These are phyloP conservation scores for Mirounga angustirostris DNA, from an alignment of 2,113 vertebrate species.

Conservation along the genomic window DNA sequence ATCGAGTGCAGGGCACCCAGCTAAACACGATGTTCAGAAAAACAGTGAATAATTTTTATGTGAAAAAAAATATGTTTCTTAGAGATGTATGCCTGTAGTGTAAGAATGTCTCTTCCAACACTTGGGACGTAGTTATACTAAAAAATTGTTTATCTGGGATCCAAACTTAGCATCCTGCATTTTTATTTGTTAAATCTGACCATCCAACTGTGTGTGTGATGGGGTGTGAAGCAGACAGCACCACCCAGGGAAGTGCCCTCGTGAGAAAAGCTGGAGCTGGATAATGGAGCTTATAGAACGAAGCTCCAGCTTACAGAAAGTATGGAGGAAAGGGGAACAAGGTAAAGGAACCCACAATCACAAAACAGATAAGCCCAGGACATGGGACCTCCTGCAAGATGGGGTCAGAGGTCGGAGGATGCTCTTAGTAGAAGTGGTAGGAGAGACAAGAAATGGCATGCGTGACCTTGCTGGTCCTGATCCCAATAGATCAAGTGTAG, in stretches of 20 bases:
- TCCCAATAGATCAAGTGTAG: background rate
- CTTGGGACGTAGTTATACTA: background rate
- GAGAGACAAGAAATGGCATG: background rate
- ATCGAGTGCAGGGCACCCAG: background rate
- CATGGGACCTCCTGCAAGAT: no score
- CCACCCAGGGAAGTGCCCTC: background rate
- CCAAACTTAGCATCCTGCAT: background rate
- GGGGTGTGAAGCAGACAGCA: background rate
- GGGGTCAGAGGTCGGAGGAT: background rate
- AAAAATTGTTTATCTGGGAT: background rate
- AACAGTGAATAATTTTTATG: background rate
- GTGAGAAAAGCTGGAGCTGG: background rate
- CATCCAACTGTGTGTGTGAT: background rate
- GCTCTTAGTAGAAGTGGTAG: background rate
- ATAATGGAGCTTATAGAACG: background rate
- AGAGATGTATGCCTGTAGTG: background rate
- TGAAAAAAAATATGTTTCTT: background rate
- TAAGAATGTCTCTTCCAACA: background rate
- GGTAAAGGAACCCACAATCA: background rate
- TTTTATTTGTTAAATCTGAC: background rate
- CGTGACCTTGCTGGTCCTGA: background rate
- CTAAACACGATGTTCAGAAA: background rate
- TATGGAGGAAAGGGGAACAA: background rate
- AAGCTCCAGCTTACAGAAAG: background rate
- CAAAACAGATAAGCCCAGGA: background rate